Conservation (phyloP, 2,888 invertebrate genomes). For the Omphaloscelis lunosa region DNA sequence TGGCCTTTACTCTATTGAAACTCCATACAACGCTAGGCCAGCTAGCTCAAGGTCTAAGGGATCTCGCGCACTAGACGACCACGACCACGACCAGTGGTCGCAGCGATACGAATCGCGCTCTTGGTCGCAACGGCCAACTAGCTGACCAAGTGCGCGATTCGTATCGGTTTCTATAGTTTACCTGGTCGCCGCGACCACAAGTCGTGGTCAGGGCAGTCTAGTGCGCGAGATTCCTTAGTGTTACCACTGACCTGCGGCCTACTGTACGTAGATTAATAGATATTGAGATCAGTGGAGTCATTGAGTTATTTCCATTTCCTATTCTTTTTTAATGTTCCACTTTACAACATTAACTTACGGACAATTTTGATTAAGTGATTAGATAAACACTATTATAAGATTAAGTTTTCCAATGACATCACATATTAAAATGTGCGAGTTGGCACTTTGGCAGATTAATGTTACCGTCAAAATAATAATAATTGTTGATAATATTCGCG, state of each 20-base stretch:
- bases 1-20: neutral
- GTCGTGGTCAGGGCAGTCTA: no score
- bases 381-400: slow-evolving; percentile 49
- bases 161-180: no score
- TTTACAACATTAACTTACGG: slow-evolving; percentile 26
- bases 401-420: slow-evolving; percentile 25
- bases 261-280: slow-evolving; percentile 11
- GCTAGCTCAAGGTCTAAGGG: neutral
- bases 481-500: slow-evolving; percentile 19
- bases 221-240: no score
- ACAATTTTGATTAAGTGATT: slow-evolving; percentile 41
- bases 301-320: slow-evolving; percentile 13
- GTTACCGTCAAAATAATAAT: slow-evolving; percentile 9
- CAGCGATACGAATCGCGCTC: no score
- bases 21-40: neutral
- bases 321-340: slow-evolving; percentile 14
- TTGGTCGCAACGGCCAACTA: no score
- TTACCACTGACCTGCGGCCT: no score
- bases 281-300: slow-evolving; percentile 5
- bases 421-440: slow-evolving; percentile 14
- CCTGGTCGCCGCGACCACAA: no score
- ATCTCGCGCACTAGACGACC: no score
- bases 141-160: no score
- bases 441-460: neutral
- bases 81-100: no score